Evolutionary conservation across 1,140 invertebrate species (phyloP), one percentile per base, ranked within the genome.

Genomic region (Aleiodes sp.): DNA sequence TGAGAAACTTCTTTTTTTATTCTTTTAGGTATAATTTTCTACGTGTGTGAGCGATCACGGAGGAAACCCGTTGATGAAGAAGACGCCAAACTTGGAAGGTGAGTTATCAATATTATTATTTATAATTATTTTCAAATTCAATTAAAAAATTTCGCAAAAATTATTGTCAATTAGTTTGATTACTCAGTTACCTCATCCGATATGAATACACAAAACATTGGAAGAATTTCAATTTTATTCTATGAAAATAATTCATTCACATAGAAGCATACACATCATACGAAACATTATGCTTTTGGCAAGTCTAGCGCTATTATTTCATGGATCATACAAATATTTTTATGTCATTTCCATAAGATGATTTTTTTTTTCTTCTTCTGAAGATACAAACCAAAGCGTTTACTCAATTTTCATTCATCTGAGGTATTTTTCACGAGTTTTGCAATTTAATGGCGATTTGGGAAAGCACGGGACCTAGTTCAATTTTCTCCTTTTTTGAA

Each of bases 51-150:
- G 56, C 84, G 88, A 74, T 88, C 87, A 71, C 87, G 87, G 70
- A 87, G 88, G 56, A 92, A 91, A 81, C 89, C 90, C 57, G 88
- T 90, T 29, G 90, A 91, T 72, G 93, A 94, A 64, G 93, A 94
- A 26, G 93, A 94, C 83, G 87, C 92, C 0, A 94, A 94, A 83
- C 84, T 94, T 35, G 92, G 92, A 88, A 94, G 93, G 93, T 94
- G 89, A 86, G 83, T 71, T n/a, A 66, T 33, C 16, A 16, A 37
- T 60, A 43, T 7, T 43, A 43, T 37, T 60, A 28, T 16, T 60
- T 35, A 29, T 14, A 57, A 26, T 28, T 14, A 59, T 65, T 39
- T 35, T 41, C 9, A 14, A 37, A 39, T 19, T 37, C 16, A 41
- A 46, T 59, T 29, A 61, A n/a, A n/a, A n/a, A n/a, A n/a, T n/a